Base-by-base conservation (phyloP, 2,113 vertebrate genomes). In the Pleuronectes platessa region DNA sequence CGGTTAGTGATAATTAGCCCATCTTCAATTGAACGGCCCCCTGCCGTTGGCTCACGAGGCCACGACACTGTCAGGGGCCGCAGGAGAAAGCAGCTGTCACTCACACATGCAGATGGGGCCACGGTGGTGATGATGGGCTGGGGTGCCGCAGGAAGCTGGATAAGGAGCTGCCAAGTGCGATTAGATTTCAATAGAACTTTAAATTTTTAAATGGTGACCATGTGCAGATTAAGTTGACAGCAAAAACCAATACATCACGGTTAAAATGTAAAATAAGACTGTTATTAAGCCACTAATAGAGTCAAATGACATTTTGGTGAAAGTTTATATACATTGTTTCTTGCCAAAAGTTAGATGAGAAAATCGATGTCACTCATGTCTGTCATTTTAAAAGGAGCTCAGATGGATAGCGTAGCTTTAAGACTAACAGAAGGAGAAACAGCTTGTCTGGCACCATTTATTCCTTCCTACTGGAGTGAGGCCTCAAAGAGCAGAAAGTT, bases 1-100 rank as follows among this genome's bases (percentile, higher is more conserved):
- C 42, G 82, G 84, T 90, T 85, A 79, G 82, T 79, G 82, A 80
- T 91, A 93, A 93, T 92, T 92, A 86, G 84, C 0, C 0, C 79
- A 88, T 74, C 59, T 81, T 88, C 74, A 91, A 81, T 80, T 78
- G 78, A 89, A 68, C 4, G 40, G 76, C 63, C 86, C 75, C 90
- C 85, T 27, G 84, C 86, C 74, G 92, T 60, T 55, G 53, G 61
- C 81, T 85, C 89, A 91, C 79, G 83, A 91, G 90, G 88, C 79
- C 82, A 59, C 24, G 4, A 65, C 89, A 60, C 81, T 1, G 72
- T 76, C 49, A 79, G 74, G 74, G 78, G 82, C 64, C 56, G 17
- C 78, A 31, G 61, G 79, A 86, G 79, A 79, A 60, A 74, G 75
- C 56, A 56, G 68, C 83, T 90, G 90, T 89, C 85, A 83, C 81